Evolutionary conservation across 2,888 invertebrate genomes (phyloP).

Genomic region (Schizaphis graminum): DNA sequence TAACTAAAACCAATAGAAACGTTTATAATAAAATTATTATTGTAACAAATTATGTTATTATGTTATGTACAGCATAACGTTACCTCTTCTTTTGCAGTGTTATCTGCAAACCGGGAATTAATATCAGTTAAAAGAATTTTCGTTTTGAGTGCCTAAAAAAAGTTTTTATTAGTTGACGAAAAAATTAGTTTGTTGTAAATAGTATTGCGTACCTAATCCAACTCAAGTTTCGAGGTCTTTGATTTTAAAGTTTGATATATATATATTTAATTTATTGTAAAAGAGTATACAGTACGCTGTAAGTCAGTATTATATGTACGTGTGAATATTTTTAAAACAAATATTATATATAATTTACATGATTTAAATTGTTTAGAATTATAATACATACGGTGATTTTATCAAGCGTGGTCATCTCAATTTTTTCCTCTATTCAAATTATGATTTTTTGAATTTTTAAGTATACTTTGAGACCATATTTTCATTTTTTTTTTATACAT

Average conservation of each 20-base stretch:
- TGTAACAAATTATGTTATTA: too few relatives aligned
- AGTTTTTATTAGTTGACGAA: not conserved
- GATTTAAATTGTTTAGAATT: not conserved
- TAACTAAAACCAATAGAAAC: conserved; percentile 67
- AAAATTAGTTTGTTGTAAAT: not conserved
- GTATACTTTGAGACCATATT: too few relatives aligned
- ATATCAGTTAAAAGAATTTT: conserved; percentile 66
- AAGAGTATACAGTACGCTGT: too few relatives aligned
- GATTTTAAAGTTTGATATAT: too few relatives aligned
- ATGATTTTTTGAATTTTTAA: too few relatives aligned
- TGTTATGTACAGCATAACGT: conserved; percentile 66
- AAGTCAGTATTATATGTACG: too few relatives aligned
- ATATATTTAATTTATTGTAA: too few relatives aligned
- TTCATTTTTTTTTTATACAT: too few relatives aligned
- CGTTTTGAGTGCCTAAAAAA: conserved; percentile 67
- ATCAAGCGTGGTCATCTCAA: too few relatives aligned
- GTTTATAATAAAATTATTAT: not conserved
- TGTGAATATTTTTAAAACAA: not conserved
- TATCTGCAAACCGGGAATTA: conserved; percentile 65
- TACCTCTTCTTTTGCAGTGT: conserved; percentile 67
- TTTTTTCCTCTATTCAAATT: too few relatives aligned
- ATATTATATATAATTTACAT: not conserved
- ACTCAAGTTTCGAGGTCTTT: not conserved
- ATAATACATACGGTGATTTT: not conserved
- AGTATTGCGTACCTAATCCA: not conserved